phyloP scores from a whole-genome alignment of 1,140 invertebrate genomes.

The Hycleus phaleratus region DNA sequence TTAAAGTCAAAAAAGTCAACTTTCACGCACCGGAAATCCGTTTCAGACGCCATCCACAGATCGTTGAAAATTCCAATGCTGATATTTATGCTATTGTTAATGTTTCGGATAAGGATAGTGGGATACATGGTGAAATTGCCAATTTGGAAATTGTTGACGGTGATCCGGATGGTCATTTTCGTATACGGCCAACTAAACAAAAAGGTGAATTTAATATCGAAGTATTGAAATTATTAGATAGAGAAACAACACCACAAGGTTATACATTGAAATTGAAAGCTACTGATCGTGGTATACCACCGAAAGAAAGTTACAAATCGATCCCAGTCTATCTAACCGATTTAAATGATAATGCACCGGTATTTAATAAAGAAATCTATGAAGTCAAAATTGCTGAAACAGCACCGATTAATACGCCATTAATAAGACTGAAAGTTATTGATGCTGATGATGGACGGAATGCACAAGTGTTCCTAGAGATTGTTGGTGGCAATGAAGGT shows the following conservation, averaged over 20 bases:
- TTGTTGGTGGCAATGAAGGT: slow-evolving; percentile 87
- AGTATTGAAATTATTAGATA: slow-evolving; percentile 66
- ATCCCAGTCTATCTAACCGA: slow-evolving; percentile 72
- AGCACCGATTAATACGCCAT: slow-evolving; percentile 78
- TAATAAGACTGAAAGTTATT: slow-evolving; percentile 76
- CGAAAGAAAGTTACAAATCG: slow-evolving; percentile 63
- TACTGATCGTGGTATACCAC: slow-evolving; percentile 73
- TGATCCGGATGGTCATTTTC: slow-evolving; percentile 80
- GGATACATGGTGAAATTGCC: slow-evolving; percentile 74
- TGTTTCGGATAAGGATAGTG: slow-evolving; percentile 74
- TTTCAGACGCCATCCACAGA: slow-evolving; percentile 68
- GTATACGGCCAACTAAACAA: slow-evolving; percentile 54
- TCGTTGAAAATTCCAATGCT: slow-evolving; percentile 75
- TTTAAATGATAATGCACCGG: slow-evolving; percentile 75
- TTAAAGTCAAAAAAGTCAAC: slow-evolving; percentile 80
- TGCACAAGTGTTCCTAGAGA: slow-evolving; percentile 76
- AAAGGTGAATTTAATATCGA: slow-evolving; percentile 68
- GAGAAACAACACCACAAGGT: slow-evolving; percentile 64
- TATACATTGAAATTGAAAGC: slow-evolving; percentile 84
- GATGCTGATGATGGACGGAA: slow-evolving; percentile 78
- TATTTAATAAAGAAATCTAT: slow-evolving; percentile 84
- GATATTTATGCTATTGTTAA: slow-evolving; percentile 86
- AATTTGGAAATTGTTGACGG: slow-evolving; percentile 81
- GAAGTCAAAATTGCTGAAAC: slow-evolving; percentile 82
- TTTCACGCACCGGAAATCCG: slow-evolving; percentile 76